A percentile compares a stretch with the other conserved stretches of the same genome.
These are phyloP conservation scores for Sminthopsis crassicaudata DNA, from an alignment of 2,113 vertebrate species.

Conservation along the genomic window DNA sequence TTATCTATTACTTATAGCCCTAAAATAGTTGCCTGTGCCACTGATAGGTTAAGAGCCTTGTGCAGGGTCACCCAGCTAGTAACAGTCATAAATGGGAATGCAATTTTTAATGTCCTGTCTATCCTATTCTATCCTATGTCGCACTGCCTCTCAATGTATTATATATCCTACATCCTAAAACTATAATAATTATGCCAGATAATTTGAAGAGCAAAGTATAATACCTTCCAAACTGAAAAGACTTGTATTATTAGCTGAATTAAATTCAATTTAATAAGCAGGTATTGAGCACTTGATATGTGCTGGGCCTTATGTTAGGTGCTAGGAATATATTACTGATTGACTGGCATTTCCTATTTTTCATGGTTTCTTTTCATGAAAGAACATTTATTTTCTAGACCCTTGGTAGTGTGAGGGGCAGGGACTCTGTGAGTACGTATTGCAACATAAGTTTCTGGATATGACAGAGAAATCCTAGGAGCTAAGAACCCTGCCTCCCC, in stretches of 20 bases:
- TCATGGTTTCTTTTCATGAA: not conserved
- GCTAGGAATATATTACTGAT: not conserved
- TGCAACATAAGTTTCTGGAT: not conserved
- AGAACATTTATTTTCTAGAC: not conserved
- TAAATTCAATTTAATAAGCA: not conserved
- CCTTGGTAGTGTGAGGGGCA: too few relatives aligned
- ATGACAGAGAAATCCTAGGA: not conserved
- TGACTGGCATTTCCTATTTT: not conserved
- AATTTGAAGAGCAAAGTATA: not conserved
- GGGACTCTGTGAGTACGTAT: too few relatives aligned
- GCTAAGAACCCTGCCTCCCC: slow-evolving; percentile 49
- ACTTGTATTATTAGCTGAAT: not conserved
- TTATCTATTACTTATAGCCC: not conserved
- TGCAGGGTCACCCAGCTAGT: not conserved
- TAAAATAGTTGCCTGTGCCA: not conserved
- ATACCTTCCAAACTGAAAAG: not conserved
- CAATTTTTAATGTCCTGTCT: not conserved
- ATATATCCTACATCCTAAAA: not conserved
- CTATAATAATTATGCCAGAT: not conserved
- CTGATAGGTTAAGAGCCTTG: not conserved
- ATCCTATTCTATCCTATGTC: not conserved
- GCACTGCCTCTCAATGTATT: not conserved
- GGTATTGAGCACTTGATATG: not conserved
- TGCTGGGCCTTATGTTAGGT: not conserved
- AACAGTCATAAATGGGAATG: not conserved